These are phyloP conservation scores for Antigone vipio DNA, from an alignment of 2,113 vertebrate species.

Conservation along the genomic window DNA sequence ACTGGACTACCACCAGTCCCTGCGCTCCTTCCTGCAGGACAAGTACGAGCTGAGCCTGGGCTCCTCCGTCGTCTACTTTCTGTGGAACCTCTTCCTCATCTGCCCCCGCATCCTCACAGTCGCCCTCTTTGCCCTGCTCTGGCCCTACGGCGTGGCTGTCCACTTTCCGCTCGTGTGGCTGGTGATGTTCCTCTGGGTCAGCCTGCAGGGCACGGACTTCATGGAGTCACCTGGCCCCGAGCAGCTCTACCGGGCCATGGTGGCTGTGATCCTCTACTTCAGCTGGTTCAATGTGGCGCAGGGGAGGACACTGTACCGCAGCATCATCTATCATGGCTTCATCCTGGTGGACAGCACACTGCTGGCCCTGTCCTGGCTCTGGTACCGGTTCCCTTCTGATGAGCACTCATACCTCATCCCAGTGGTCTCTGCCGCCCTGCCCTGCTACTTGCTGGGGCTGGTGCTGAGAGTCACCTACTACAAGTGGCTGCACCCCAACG, in stretches of 20 bases:
- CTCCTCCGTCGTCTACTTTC: conserved; percentile 84
- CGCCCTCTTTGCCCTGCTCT: conserved; percentile 83
- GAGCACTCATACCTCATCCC: background rate
- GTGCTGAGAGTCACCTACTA: conserved; percentile 83
- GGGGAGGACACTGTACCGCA: conserved; percentile 79
- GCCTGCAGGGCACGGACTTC: conserved; percentile 83
- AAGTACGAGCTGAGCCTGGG: conserved; percentile 74
- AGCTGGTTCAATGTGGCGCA: conserved; percentile 92
- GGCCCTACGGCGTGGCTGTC: conserved; percentile 66
- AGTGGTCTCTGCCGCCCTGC: conserved; percentile 33
- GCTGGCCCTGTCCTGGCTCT: conserved; percentile 78
- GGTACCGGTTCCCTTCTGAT: conserved; percentile 40
- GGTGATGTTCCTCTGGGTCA: conserved; percentile 83
- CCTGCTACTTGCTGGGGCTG: conserved; percentile 80
- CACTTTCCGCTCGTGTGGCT: conserved; percentile 85
- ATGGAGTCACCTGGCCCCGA: conserved; percentile 82
- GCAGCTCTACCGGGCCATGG: conserved; percentile 84
- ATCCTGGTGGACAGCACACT: conserved; percentile 78
- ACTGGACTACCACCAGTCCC: conserved; percentile 90
- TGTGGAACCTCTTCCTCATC: conserved; percentile 93
- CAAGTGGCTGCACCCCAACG: conserved; percentile 81
- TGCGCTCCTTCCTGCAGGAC: conserved; percentile 86
- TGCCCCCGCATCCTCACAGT: conserved; percentile 80
- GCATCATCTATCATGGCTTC: conserved; percentile 85
- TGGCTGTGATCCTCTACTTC: conserved; percentile 92